Evolutionary conservation across 2,888 invertebrate species (phyloP).

Genomic region (Amphiduros pacificus): DNA sequence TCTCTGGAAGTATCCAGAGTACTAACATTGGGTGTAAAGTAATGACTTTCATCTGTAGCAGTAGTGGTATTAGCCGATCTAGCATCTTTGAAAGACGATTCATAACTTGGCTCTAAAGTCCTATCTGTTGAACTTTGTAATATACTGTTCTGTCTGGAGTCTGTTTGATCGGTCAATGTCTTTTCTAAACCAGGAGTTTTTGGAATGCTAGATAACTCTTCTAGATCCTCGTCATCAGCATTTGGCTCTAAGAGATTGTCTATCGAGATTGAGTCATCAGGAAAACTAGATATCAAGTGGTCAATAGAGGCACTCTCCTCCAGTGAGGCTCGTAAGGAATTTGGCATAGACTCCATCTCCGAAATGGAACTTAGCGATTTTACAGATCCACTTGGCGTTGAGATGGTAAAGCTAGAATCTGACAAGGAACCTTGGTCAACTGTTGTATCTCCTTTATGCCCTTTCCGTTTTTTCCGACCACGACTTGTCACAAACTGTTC

Average conservation of each 20-base stretch:
- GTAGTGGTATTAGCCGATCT: conserved; percentile 5
- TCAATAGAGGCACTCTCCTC: conserved; percentile 7
- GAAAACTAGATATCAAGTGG: conserved; percentile 5
- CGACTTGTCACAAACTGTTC: conserved; percentile 24
- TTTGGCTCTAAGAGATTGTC: conserved; percentile 5
- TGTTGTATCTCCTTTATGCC: background rate
- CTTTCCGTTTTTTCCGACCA: conserved; percentile 15
- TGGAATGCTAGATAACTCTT: background rate
- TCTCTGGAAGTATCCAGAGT: background rate
- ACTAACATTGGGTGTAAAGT: conserved; percentile 20
- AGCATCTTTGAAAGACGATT: conserved; percentile 5
- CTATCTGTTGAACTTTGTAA: background rate
- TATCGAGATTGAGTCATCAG: conserved; percentile 20
- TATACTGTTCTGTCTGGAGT: background rate
- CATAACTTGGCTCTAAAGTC: too few species aligned
- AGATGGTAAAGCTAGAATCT: conserved; percentile 44
- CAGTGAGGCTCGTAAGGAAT: conserved; percentile 5
- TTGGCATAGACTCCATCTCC: conserved; percentile 3
- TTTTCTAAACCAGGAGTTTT: background rate
- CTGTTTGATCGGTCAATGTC: background rate
- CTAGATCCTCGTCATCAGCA: conserved; percentile 2
- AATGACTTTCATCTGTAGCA: conserved; percentile 16
- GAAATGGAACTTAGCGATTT: conserved; percentile 31
- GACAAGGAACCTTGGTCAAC: conserved; percentile 28
- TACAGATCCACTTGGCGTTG: conserved; percentile 44